phyloP scores from a whole-genome alignment of 92 coral and sea anemone species.

The Porites divaricata region DNA sequence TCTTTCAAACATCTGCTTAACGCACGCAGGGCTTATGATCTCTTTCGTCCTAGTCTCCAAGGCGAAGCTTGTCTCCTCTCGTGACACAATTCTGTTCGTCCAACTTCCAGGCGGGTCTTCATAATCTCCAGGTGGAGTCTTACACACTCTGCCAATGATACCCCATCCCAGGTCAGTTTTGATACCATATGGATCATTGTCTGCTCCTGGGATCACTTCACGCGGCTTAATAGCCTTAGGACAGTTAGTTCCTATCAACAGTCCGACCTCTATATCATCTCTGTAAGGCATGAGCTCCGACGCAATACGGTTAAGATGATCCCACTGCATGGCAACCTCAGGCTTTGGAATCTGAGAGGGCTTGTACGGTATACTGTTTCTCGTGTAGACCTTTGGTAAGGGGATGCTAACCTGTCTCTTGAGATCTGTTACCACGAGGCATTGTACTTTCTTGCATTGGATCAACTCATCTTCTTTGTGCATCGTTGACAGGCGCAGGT shows the following conservation, averaged over 20 bases:
- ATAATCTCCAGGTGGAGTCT: conserved; percentile 11
- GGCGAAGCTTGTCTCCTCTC: conserved; percentile 47
- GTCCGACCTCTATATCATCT: conserved; percentile 50
- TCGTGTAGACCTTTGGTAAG: conserved; percentile 53
- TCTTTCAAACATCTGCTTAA: too few relatives aligned
- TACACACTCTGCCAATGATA: conserved; percentile 56
- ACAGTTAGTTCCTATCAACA: conserved; percentile 62
- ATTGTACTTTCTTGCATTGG: conserved; percentile 40
- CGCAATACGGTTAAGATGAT: conserved; percentile 54
- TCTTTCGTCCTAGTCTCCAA: too few relatives aligned
- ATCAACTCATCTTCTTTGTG: conserved; percentile 56
- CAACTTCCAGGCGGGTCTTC: conserved; percentile 11
- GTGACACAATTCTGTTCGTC: conserved; percentile 48
- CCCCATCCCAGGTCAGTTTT: conserved; percentile 71
- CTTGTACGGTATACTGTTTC: conserved; percentile 46
- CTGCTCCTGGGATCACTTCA: conserved; percentile 56
- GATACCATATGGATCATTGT: conserved; percentile 57
- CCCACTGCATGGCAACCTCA: conserved; percentile 56
- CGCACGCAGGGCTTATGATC: too few relatives aligned
- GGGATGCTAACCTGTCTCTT: conserved; percentile 25
- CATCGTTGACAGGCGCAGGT: conserved; percentile 58
- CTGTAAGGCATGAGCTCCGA: conserved; percentile 51
- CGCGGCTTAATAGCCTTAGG: conserved; percentile 66
- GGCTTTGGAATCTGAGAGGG: conserved; percentile 64
- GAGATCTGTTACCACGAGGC: conserved; percentile 42